Conservation (phyloP, 2,888 invertebrate genomes). For the Cactoblastis cactorum region DNA sequence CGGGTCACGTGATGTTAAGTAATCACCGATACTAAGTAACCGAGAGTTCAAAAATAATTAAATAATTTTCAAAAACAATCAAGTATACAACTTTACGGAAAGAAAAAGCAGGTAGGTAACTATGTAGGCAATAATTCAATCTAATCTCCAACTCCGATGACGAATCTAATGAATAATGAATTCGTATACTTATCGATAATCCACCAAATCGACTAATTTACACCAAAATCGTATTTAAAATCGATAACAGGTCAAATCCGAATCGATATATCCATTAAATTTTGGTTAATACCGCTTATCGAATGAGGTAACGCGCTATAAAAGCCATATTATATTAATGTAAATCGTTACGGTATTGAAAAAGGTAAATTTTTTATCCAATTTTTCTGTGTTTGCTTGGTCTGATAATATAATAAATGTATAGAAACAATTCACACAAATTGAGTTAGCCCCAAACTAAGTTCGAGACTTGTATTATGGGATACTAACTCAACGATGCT, state of each 20-base stretch:
- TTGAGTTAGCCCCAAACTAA: no score
- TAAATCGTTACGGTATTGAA: constrained; percentile 3
- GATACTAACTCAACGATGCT: no score
- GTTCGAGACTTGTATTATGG: no score
- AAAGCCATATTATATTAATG: constrained; percentile 6
- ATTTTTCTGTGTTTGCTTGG: no score
- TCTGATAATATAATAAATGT: no score
- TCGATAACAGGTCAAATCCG: not conserved
- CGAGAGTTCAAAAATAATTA: no score
- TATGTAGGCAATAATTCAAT: not conserved
- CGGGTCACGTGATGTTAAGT: no score
- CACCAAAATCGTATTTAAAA: constrained; percentile 5
- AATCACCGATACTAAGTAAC: no score
- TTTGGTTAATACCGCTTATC: constrained; percentile 5
- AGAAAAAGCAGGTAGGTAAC: not conserved
- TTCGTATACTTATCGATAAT: not conserved
- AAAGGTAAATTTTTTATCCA: not conserved
- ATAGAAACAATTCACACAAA: no score
- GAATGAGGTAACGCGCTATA: constrained; percentile 10
- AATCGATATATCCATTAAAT: not conserved
- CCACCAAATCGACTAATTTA: constrained; percentile 2
- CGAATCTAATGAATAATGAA: not conserved
- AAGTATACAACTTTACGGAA: no score
- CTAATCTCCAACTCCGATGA: not conserved
- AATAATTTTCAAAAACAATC: no score